Conservation (phyloP, 2,113 vertebrate genomes). For the Brachionichthys hirsutus region DNA sequence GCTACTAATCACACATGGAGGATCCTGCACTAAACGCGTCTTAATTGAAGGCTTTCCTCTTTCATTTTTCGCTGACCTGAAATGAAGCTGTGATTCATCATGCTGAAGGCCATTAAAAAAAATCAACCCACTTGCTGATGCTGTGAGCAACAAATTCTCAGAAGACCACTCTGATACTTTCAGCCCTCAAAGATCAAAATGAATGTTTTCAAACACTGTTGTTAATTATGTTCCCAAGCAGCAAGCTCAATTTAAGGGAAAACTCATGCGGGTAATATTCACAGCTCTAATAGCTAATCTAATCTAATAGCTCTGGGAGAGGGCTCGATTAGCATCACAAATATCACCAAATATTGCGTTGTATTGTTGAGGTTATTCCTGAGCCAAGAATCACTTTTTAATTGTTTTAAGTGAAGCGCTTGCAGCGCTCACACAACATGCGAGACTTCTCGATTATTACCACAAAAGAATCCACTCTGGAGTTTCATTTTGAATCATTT, state of each 20-base stretch:
- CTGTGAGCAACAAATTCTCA: constrained; percentile 37
- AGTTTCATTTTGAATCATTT: no score
- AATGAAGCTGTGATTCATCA: constrained; percentile 51
- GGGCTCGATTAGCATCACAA: no score
- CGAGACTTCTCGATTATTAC: no score
- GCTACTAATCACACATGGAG: constrained; percentile 3
- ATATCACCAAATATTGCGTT: no score
- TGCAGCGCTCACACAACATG: no score
- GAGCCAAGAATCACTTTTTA: no score
- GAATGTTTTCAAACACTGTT: constrained; percentile 20
- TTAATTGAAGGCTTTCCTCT: background rate
- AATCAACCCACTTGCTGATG: constrained; percentile 36
- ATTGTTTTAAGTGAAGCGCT: no score
- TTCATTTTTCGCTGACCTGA: constrained; percentile 22
- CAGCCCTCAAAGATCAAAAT: constrained; percentile 10
- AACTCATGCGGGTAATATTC: background rate
- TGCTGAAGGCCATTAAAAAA: constrained; percentile 44
- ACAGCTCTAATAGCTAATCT: no score
- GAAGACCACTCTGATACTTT: constrained; percentile 13
- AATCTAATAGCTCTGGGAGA: no score
- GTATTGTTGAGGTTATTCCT: no score
- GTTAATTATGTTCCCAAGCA: constrained; percentile 7
- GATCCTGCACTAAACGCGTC: constrained; percentile 2
- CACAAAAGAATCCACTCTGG: no score
- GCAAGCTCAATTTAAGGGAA: background rate